Evolutionary conservation across 1,140 invertebrate species (phyloP).

Genomic region (Physella acuta): DNA sequence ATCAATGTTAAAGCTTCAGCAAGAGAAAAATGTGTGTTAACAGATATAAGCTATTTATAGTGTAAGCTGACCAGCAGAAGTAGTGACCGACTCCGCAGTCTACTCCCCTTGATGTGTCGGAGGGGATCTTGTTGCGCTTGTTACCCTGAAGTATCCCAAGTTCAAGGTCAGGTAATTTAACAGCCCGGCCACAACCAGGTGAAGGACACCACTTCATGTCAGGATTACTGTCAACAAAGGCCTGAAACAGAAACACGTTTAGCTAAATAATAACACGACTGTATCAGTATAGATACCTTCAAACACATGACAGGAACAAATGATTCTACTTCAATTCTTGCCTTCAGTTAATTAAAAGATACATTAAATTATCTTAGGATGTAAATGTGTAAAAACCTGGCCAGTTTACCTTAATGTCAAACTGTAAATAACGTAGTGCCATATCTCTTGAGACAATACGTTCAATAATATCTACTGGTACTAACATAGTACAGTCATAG

Average conservation of each 20-base stretch:
- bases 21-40: no score
- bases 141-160: conserved; percentile 5
- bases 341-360: no score
- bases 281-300: no score
- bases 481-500: conserved; percentile 68
- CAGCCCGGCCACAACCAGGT: conserved; percentile 71
- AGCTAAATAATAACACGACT: no score
- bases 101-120: conserved; percentile 69
- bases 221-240: conserved; percentile 75
- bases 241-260: no score
- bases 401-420: conserved; percentile 71
- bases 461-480: conserved; percentile 72
- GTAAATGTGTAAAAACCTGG: no score
- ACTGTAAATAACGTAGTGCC: conserved; percentile 71
- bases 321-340: no score
- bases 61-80: conserved; percentile 74
- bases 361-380: no score
- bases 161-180: conserved; percentile 68
- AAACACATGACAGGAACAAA: no score
- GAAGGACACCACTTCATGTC: conserved; percentile 76
- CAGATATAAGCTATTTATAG: no score
- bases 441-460: conserved; percentile 69
- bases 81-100: conserved; percentile 75
- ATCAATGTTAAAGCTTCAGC: no score
- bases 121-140: conserved; percentile 34